These are phyloP conservation scores for Neoascia interrupta DNA, from an alignment of 2,888 invertebrate species.

Conservation along the genomic window DNA sequence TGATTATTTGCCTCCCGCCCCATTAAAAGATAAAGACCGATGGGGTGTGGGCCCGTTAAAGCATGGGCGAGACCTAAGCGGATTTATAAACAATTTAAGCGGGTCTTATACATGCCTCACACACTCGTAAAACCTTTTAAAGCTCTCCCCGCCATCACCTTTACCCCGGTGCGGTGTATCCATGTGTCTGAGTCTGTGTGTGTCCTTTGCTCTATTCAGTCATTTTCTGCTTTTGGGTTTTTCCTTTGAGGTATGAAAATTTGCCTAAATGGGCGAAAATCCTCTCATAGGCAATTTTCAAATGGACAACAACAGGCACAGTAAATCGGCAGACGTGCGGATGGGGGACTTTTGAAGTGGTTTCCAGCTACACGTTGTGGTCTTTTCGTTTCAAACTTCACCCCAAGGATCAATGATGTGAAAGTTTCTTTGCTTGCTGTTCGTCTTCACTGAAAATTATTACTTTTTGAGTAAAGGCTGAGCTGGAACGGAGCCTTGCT, in stretches of 20 bases:
- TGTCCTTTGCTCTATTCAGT: neutral
- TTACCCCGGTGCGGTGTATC: too few species aligned
- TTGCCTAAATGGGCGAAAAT: constrained; percentile 57
- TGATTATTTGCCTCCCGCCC: neutral
- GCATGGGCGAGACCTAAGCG: constrained; percentile 19
- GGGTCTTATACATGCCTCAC: constrained; percentile 16
- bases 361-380: constrained; percentile 42
- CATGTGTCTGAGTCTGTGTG: too few species aligned
- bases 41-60: neutral
- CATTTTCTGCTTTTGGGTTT: constrained; percentile 4
- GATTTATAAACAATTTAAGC: constrained; percentile 65
- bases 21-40: constrained; percentile 3
- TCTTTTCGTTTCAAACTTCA: constrained; percentile 32
- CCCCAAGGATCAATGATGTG: constrained; percentile 67
- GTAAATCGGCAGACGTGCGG: neutral
- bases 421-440: constrained; percentile 56
- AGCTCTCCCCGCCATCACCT: too few species aligned
- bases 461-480: constrained; percentile 64
- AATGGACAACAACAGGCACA: constrained; percentile 44
- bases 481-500: neutral
- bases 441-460: constrained; percentile 52
- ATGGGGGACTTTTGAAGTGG: constrained; percentile 34
- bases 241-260: constrained; percentile 32
- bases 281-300: constrained; percentile 48
- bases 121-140: constrained; percentile 32